Evolutionary conservation across 2,888 invertebrate species (phyloP).

Genomic region (Steromphala cineraria): DNA sequence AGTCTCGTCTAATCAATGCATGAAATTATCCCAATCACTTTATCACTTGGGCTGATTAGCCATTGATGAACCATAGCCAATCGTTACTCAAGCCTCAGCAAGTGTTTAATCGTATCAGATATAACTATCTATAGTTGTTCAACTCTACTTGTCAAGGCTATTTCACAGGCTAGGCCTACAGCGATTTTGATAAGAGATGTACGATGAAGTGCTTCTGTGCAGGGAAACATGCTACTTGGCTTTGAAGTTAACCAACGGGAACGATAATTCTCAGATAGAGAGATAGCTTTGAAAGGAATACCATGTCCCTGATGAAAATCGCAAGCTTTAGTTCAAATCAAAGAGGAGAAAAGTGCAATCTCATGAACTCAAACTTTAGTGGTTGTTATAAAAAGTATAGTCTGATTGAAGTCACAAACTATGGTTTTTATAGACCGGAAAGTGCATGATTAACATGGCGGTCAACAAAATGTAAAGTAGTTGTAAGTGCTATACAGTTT

Average conservation of each 20-base stretch:
- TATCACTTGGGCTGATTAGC: neutral
- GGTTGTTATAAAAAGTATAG: no score
- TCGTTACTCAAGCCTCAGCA: neutral
- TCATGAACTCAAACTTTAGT: no score
- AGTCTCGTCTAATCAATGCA: neutral
- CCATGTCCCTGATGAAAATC: neutral
- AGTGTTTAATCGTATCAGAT: slow-evolving; percentile 2
- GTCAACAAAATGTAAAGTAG: no score
- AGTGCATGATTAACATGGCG: no score
- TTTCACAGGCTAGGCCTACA: neutral
- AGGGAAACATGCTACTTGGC: neutral
- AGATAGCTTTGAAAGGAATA: neutral
- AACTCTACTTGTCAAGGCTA: neutral
- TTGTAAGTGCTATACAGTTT: no score
- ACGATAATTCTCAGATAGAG: neutral
- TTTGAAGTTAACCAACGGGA: no score
- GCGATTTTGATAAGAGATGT: neutral
- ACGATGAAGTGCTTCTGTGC: neutral
- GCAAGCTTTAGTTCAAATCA: no score
- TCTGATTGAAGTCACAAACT: no score
- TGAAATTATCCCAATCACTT: neutral
- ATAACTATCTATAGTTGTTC: neutral
- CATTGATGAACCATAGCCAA: neutral
- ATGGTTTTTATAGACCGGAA: no score
- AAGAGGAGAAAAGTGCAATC: no score